A percentile compares a stretch with the other conserved stretches of the same genome.
These are phyloP conservation scores for Dolichoris vasculosae DNA, from an alignment of 1,140 invertebrate genomes.

Conservation along the genomic window DNA sequence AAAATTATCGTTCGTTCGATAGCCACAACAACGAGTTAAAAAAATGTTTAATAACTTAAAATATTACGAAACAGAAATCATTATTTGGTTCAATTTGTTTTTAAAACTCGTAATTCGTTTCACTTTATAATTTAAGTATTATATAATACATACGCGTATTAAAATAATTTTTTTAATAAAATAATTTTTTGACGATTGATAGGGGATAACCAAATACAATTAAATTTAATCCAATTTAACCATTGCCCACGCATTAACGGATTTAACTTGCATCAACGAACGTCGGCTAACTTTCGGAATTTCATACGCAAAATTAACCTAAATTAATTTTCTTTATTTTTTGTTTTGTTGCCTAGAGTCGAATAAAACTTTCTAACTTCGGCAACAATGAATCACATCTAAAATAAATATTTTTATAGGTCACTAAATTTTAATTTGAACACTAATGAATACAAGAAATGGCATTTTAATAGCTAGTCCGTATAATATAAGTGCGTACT, in stretches of 20 bases:
- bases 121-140: no score
- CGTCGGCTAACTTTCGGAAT: no score
- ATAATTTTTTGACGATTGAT: neutral
- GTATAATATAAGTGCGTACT: neutral
- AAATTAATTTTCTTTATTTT: no score
- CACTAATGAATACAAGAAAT: neutral
- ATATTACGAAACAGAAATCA: no score
- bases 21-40: no score
- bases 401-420: neutral
- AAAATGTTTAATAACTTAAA: no score
- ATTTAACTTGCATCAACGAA: no score
- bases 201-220: neutral
- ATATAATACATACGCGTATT: no score
- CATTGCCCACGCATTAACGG: no score
- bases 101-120: neutral
- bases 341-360: neutral
- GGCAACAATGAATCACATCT: neutral
- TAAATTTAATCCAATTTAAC: neutral
- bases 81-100: neutral
- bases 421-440: neutral
- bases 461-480: neutral
- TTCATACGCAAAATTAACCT: no score
- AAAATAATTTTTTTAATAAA: no score
- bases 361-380: neutral
- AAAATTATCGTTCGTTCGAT: neutral